phyloP scores from a whole-genome alignment of 1,140 invertebrate species.

The Stegodyphus mimosarum region DNA sequence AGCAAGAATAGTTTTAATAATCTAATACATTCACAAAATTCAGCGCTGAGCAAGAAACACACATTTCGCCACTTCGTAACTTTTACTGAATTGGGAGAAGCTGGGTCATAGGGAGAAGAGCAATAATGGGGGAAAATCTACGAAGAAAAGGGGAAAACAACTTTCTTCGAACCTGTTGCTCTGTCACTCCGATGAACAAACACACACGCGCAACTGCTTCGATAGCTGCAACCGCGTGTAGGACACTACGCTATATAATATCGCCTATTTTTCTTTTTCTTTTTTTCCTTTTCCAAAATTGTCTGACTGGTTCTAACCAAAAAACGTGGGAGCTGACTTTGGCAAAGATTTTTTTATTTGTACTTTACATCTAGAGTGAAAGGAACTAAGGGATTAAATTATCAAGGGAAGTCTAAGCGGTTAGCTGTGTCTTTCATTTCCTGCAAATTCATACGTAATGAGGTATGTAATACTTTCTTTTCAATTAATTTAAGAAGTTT shows the following conservation, averaged over 20 bases:
- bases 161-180: slow-evolving; percentile 32
- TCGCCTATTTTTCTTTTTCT: neutral
- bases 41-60: too few species aligned
- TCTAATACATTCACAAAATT: too few species aligned
- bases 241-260: neutral
- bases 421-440: neutral
- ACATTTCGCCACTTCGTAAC: too few species aligned
- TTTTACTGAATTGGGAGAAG: neutral
- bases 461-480: too few species aligned
- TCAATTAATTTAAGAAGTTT: too few species aligned
- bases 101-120: slow-evolving; percentile 31
- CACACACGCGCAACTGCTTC: slow-evolving; percentile 23
- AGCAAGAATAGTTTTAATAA: too few species aligned
- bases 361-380: slow-evolving; percentile 11
- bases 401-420: slow-evolving; percentile 5
- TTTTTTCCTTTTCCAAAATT: slow-evolving; percentile 33
- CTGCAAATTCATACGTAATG: too few species aligned
- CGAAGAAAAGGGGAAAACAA: slow-evolving; percentile 8
- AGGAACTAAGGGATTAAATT: slow-evolving; percentile 33
- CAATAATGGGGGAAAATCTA: slow-evolving; percentile 6
- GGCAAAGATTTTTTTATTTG: slow-evolving; percentile 28
- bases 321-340: slow-evolving; percentile 22
- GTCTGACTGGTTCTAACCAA: slow-evolving; percentile 30
- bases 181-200: neutral
- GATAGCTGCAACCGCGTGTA: slow-evolving; percentile 36